Conservation (phyloP, 2,113 vertebrate species). For the Antennarius striatus region DNA sequence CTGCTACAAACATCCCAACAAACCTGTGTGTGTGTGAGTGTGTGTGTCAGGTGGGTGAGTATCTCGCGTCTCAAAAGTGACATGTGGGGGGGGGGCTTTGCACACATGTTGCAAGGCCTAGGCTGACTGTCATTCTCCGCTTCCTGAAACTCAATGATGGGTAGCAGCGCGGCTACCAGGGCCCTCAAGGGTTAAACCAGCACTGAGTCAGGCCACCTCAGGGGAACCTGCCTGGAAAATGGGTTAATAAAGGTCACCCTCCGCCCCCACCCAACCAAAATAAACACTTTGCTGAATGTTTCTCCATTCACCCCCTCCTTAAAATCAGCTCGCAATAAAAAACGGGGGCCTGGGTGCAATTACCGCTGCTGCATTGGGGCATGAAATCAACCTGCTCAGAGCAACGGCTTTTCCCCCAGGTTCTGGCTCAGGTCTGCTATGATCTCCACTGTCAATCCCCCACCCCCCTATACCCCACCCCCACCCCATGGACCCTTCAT, state of each 20-base stretch:
- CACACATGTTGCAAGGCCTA: constrained; percentile 83
- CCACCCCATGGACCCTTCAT: constrained; percentile 69
- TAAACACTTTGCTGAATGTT: constrained; percentile 98
- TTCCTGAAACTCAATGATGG: constrained; percentile 81
- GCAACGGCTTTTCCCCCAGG: constrained; percentile 77
- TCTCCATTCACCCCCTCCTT: constrained; percentile 91
- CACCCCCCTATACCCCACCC: constrained; percentile 7
- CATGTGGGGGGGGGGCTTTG: constrained; percentile 55
- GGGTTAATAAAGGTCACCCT: constrained; percentile 97
- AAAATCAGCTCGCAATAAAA: constrained; percentile 98
- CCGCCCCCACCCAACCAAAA: constrained; percentile 78
- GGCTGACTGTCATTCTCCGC: constrained; percentile 86
- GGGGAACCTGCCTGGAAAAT: constrained; percentile 88
- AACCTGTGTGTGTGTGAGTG: constrained; percentile 28
- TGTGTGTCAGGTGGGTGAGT: constrained; percentile 52
- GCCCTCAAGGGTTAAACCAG: constrained; percentile 87
- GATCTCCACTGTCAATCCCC: constrained; percentile 59
- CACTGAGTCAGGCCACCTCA: constrained; percentile 81
- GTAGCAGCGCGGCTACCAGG: constrained; percentile 82
- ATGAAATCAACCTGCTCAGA: constrained; percentile 93
- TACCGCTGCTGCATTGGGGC: constrained; percentile 90
- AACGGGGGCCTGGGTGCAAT: constrained; percentile 92
- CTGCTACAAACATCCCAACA: constrained; percentile 48
- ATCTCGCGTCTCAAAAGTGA: constrained; percentile 55
- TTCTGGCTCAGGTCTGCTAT: constrained; percentile 90